phyloP scores from a whole-genome alignment of 2,113 vertebrate genomes.

The Neolamprologus longior region DNA sequence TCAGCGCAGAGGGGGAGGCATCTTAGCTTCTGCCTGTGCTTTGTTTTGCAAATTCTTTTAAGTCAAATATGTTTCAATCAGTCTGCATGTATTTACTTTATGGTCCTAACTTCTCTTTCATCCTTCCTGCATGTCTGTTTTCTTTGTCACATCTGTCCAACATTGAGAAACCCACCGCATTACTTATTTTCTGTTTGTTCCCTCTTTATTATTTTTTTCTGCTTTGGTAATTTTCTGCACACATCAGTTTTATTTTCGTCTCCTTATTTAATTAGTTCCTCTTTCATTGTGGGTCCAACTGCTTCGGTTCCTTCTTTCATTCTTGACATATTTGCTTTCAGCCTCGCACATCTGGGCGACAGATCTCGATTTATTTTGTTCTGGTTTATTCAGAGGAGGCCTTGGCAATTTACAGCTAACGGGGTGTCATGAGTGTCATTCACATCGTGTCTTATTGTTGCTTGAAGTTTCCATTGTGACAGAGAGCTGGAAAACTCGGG shows the following conservation, averaged over 20 bases:
- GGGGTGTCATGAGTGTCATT: background rate
- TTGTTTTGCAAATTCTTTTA: background rate
- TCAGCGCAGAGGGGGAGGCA: background rate
- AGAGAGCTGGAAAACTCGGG: background rate
- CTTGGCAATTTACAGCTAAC: background rate
- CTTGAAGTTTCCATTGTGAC: background rate
- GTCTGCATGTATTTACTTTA: background rate
- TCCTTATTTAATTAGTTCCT: background rate
- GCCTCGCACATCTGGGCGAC: background rate
- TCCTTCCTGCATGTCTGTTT: background rate
- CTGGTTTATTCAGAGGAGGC: background rate
- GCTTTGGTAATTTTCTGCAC: background rate
- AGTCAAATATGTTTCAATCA: background rate
- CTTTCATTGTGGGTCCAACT: background rate
- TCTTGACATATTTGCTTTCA: background rate
- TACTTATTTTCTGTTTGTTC: background rate
- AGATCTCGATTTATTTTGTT: background rate
- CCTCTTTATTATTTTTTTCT: background rate
- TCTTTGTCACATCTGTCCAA: background rate
- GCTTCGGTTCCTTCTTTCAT: background rate
- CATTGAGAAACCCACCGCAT: background rate
- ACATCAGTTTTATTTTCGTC: background rate
- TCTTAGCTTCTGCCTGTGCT: background rate
- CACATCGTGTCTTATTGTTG: background rate
- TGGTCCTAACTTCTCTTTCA: background rate